Conservation (phyloP, 1,140 invertebrate species). For the Archegozetes longisetosus region DNA sequence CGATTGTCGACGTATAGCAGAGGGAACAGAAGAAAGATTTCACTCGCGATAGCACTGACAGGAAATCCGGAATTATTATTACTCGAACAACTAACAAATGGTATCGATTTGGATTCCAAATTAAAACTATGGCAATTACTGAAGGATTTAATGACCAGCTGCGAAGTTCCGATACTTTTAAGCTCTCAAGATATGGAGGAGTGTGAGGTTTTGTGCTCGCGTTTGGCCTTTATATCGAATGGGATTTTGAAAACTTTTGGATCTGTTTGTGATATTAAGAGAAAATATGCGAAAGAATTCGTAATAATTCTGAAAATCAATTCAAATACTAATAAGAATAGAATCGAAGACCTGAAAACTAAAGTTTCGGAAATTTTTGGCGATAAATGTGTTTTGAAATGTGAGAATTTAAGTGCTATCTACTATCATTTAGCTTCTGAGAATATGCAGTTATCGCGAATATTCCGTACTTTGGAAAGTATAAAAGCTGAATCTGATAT, state of each 20-base stretch:
- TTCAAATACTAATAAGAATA: neutral
- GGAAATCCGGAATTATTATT: conserved; percentile 26
- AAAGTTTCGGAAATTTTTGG: neutral
- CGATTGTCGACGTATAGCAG: conserved; percentile 28
- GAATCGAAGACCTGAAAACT: neutral
- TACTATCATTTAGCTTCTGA: neutral
- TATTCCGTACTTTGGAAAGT: neutral
- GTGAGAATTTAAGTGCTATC: neutral
- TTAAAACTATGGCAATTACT: conserved; percentile 27
- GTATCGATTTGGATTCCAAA: conserved; percentile 32
- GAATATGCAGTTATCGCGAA: neutral
- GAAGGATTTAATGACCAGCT: conserved; percentile 1
- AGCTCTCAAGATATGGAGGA: conserved; percentile 20
- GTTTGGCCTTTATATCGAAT: conserved; percentile 73
- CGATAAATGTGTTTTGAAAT: neutral
- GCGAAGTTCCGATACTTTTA: conserved; percentile 20
- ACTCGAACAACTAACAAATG: conserved; percentile 29
- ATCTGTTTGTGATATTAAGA: conserved; percentile 48
- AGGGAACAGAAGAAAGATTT: conserved; percentile 40
- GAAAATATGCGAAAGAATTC: conserved; percentile 41
- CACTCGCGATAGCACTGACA: conserved; percentile 35
- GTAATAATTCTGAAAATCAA: conserved; percentile 38
- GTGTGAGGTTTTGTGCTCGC: conserved; percentile 51
- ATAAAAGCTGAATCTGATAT: neutral
- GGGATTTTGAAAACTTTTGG: conserved; percentile 57